These are phyloP conservation scores for Pseudoatta argentina DNA, from an alignment of 1,140 invertebrate genomes.

Conservation along the genomic window DNA sequence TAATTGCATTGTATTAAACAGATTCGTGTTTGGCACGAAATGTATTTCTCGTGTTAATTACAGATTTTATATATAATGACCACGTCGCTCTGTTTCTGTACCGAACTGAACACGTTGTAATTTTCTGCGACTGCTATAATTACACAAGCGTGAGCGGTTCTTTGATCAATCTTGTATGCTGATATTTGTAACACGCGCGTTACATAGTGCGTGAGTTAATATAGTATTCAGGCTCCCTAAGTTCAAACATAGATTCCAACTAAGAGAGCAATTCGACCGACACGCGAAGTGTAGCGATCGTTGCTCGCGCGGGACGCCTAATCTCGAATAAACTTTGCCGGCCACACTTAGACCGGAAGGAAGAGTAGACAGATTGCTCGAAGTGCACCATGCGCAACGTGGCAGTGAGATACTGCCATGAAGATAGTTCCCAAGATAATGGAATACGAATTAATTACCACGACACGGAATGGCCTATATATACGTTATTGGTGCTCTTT, in stretches of 20 bases:
- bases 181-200: background rate
- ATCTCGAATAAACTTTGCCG: conserved; percentile 72
- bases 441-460: conserved; percentile 75
- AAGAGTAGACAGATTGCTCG: conserved; percentile 75
- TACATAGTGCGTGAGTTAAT: conserved; percentile 48
- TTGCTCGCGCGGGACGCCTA: conserved; percentile 64
- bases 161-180: background rate
- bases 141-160: background rate
- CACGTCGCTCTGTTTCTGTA: conserved; percentile 15
- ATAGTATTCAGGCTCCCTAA: conserved; percentile 2
- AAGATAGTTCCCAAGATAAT: conserved; percentile 74
- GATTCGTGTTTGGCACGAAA: background rate
- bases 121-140: conserved; percentile 40
- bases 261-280: conserved; percentile 51
- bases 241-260: conserved; percentile 51
- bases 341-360: conserved; percentile 74
- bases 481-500: background rate
- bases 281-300: conserved; percentile 24
- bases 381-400: conserved; percentile 50
- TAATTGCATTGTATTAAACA: conserved; percentile 11
- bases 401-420: conserved; percentile 49
- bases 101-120: conserved; percentile 4
- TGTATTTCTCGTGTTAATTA: conserved; percentile 29
- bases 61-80: conserved; percentile 26
- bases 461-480: conserved; percentile 28